Evolutionary conservation across 2,113 vertebrate genomes (phyloP), one percentile per base, ranked within the genome.

Genomic region (Pseudois nayaur): DNA sequence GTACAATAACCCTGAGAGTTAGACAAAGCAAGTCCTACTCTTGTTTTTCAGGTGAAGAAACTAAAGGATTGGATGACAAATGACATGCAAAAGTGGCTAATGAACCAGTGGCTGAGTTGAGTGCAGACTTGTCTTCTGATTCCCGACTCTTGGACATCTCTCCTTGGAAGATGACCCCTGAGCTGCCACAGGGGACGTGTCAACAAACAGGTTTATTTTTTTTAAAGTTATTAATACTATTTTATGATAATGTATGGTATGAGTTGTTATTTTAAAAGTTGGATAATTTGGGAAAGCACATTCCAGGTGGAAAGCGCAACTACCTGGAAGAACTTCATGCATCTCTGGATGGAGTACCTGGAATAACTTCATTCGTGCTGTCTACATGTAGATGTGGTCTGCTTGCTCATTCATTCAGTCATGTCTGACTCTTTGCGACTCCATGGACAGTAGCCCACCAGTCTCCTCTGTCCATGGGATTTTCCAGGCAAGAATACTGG

Each of bases 111-210:
- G 21, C 76, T 60, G 76, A 16, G 17, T 19, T n/a, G n/a, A 9
- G 31, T 52, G 25, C 19, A 86, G 29, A 43, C 71, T 43, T 40
- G 2, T n/a, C 40, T 82, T n/a, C 60, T 7, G 59, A 83, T 25
- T 54, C 29, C 55, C 2, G 3, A 16, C 19, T 43, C 95, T 45
- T 19, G 23, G 13, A 40, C 5, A 1, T 27, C 81, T 79, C 31
- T 87, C 48, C 31, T 36, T 14, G 3, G 83, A 81, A 52, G 31
- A 27, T 1, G 5, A 6, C 29, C 50, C 21, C 13, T 31, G 50
- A 79, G 17, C 17, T 12, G 33, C 71, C 57, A 1, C 0, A 16
- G 33, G 62, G 50, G 45, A 16, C 0, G 0, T 71, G 84, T 33
- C 14, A 3, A 82, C 64, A 85, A 43, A 86, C 40, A 82, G 31